Evolutionary conservation across 2,888 invertebrate species (phyloP).

Genomic region (Zelleria hepariella): DNA sequence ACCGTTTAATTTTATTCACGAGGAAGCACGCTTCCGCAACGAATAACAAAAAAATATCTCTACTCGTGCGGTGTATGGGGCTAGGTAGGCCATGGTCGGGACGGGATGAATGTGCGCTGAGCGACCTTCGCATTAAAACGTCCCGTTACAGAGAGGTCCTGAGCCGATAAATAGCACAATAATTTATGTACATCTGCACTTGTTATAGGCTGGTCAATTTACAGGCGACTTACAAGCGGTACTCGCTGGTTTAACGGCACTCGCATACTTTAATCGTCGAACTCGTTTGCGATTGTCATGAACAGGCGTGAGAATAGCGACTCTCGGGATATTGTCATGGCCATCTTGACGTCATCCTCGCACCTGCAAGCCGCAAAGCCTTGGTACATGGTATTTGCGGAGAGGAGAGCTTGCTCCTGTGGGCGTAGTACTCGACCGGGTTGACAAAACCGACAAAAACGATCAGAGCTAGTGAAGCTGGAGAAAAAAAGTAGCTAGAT

Average conservation of each 20-base stretch:
- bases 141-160: background rate
- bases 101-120: too few relatives aligned
- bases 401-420: background rate
- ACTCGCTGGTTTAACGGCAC: conserved; percentile 6
- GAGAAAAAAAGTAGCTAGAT: too few relatives aligned
- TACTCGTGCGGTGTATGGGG: too few relatives aligned
- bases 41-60: too few relatives aligned
- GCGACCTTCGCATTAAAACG: background rate
- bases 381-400: background rate
- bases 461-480: too few relatives aligned
- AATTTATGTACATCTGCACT: conserved; percentile 1
- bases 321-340: conserved; percentile 59
- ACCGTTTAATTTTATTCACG: conserved; percentile 9
- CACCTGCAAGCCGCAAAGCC: conserved; percentile 47
- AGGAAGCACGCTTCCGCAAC: conserved; percentile 5
- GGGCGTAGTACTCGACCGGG: too few relatives aligned
- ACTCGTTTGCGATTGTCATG: conserved; percentile 57
- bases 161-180: background rate
- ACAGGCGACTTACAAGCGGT: conserved; percentile 3
- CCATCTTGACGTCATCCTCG: conserved; percentile 48
- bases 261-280: conserved; percentile 31
- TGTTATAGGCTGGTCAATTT: conserved; percentile 1
- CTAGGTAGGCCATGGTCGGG: too few relatives aligned
- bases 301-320: conserved; percentile 64
- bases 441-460: too few relatives aligned